phyloP scores from a whole-genome alignment of 2,113 vertebrate genomes.

The Copsychus sechellarum region DNA sequence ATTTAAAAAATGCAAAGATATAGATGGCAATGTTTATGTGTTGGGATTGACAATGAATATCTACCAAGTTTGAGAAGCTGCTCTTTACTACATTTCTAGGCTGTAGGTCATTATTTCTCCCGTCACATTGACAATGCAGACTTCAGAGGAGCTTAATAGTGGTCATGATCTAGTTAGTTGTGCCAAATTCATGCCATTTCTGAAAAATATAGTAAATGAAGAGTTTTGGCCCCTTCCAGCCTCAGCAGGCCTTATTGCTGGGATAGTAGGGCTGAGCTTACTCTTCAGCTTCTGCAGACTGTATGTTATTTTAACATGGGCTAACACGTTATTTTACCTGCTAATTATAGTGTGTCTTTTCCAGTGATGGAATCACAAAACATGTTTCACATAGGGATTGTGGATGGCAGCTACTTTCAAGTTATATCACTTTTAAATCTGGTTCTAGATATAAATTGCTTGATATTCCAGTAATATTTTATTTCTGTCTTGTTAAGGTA shows the following conservation, averaged over 20 bases:
- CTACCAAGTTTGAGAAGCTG: not conserved
- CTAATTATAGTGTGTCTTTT: not conserved
- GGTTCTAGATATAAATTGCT: not conserved
- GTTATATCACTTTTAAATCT: not conserved
- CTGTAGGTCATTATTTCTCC: not conserved
- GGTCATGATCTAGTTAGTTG: not conserved
- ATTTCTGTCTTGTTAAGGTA: not conserved
- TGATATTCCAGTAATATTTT: not conserved
- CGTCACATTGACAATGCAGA: not conserved
- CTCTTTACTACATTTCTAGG: not conserved
- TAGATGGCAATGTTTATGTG: not conserved
- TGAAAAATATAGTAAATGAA: not conserved
- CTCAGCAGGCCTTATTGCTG: not conserved
- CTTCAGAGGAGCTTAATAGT: not conserved
- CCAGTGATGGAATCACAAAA: not conserved
- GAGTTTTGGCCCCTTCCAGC: not conserved
- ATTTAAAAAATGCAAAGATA: not conserved
- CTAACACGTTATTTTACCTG: not conserved
- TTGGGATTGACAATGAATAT: not conserved
- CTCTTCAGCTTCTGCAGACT: not conserved
- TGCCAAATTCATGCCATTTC: not conserved
- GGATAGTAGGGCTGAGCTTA: not conserved
- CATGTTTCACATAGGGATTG: not conserved
- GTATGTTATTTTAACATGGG: not conserved
- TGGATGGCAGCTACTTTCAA: not conserved